Evolutionary conservation across 37 sponge, comb jelly and placozoan genomes (phyloP), one percentile per base, ranked within the genome.

Genomic region (Hormiphora californensis): DNA sequence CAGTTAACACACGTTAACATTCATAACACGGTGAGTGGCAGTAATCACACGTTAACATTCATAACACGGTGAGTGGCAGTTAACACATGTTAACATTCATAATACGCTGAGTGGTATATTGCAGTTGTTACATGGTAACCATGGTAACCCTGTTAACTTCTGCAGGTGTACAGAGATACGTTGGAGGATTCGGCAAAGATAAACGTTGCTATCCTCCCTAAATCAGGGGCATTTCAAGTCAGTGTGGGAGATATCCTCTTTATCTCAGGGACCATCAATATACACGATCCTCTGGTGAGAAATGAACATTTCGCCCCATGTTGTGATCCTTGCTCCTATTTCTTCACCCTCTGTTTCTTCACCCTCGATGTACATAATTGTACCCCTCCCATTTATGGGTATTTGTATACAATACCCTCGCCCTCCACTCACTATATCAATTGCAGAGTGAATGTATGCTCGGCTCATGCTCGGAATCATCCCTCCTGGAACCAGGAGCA

Each of bases 231-330:
- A 73, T 73, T 73, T 46, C 81, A 73, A 43, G 38, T 73, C 36
- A 33, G 21, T 23, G 25, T 28, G 5, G 27, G 44, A 43, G 25
- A 41, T 11, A 28, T 5, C 30, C 44, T 73, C 44, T 73, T 73
- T 46, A 37, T 73, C 46, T 32, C 81, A 5, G 81, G 81, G 25
- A 73, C 39, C 46, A 41, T 73, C 41, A 36, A 27, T 11, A 73
- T 46, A 4, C 81, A 73, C 27, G 81, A 73, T 28, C 81, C 81
- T 4, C 81, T 73, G 25, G 46, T n/a, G n/a, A n/a, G n/a, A n/a
- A n/a, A n/a, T n/a, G n/a, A n/a, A n/a, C n/a, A n/a, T n/a, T n/a
- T n/a, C n/a, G n/a, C n/a, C n/a, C n/a, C n/a, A n/a, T n/a, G n/a
- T n/a, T n/a, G n/a, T n/a, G n/a, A n/a, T n/a, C n/a, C n/a, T n/a